Evolutionary conservation across 1,140 invertebrate genomes (phyloP).

Genomic region (Sinonovacula constricta): DNA sequence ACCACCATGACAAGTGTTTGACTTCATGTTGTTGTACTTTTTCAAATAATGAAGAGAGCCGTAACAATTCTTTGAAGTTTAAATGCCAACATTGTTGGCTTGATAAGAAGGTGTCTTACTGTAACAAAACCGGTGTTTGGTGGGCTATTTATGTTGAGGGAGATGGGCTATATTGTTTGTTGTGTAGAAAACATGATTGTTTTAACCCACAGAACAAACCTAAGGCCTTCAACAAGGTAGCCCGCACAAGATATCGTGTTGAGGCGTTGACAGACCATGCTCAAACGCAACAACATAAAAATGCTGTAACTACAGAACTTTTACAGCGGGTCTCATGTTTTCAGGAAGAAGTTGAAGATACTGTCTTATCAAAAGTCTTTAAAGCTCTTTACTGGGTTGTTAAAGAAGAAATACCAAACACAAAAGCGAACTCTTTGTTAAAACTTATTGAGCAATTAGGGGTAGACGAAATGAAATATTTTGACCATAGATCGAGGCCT

Average conservation of each 20-base stretch:
- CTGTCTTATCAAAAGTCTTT: constrained; percentile 1
- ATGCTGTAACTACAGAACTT: not conserved
- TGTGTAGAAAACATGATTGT: constrained; percentile 14
- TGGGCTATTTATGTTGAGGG: constrained; percentile 11
- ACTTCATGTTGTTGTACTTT: no score
- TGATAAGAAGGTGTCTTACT: not conserved
- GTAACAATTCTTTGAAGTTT: no score
- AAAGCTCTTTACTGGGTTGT: constrained; percentile 1
- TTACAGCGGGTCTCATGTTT: not conserved
- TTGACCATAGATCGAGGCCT: not conserved
- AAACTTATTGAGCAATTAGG: not conserved
- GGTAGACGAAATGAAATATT: not conserved
- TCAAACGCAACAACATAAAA: not conserved
- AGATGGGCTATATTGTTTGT: constrained; percentile 3
- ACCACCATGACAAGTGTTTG: no score
- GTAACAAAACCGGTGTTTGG: constrained; percentile 11
- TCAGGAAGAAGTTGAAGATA: constrained; percentile 4
- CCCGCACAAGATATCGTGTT: not conserved
- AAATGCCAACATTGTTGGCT: no score
- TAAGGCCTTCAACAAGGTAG: constrained; percentile 4
- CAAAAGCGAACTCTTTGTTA: not conserved
- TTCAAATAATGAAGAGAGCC: no score
- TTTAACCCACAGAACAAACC: no score
- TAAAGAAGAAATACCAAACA: constrained; percentile 12
- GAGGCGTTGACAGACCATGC: constrained; percentile 7